Base-by-base conservation (phyloP, 92 coral and sea anemone genomes). In the Desmophyllum pertusum region DNA sequence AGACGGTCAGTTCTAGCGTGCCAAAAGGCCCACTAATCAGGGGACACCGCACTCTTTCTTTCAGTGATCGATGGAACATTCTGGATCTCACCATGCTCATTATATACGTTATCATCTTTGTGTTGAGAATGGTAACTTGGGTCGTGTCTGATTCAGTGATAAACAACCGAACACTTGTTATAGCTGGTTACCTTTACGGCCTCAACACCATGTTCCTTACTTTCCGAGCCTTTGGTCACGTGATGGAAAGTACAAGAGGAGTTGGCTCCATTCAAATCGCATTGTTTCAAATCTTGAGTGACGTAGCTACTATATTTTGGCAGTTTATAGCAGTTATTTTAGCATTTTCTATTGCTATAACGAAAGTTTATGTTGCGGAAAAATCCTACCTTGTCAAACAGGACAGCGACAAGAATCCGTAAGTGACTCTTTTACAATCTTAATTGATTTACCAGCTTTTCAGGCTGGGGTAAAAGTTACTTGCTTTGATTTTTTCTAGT, bases 311-410 rank as follows among this genome's bases (percentile, higher is more conserved):
- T 11, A 85, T 85, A 35, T 68, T 85, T 51, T 80, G 89, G 70
- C 84, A 85, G 31, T 85, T 85, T 65, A 53, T 69, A 23, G 88
- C 88, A 3, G 84, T 78, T 70, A 85, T 65, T 35, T 55, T 85
- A 39, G 88, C 88, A 52, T 85, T 85, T 68, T 77, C 88, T 1
- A n/a, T 85, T n/a, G 88, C 88, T 38, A 77, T 85, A 48, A 85
- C 89, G 10, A 85, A 85, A 69, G 85, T 85, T 15, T 85, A 78
- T 62, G 83, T 85, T 33, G 89, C 85, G 5, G 89, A 85, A 78
- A 85, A 42, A 37, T 85, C 89, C 5, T 85, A 77, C 61, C 79
- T 75, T 37, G 43, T 27, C 4, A 35, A 75, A 21, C 33, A 52
- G 5, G 43, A 75, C 64, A 51, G 21, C 17, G 79, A 75, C 40